A percentile compares a stretch with the other conserved stretches of the same genome.
Conservation (phyloP, 2,113 vertebrate species). For the Phainopepla nitens region DNA sequence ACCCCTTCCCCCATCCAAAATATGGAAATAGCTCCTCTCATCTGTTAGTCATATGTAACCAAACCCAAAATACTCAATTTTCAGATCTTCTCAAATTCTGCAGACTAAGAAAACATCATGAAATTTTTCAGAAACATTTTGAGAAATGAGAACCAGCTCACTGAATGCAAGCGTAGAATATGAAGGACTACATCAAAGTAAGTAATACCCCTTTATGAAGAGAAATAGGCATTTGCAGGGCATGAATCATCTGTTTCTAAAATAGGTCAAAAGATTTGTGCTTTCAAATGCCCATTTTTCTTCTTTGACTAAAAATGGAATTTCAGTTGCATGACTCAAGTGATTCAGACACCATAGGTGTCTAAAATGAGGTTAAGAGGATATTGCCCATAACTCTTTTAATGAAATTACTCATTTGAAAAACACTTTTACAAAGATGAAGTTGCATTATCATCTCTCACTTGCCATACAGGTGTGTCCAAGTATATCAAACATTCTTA, state of each 20-base stretch:
- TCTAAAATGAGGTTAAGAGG: not conserved
- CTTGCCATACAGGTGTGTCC: not conserved
- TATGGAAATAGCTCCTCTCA: not conserved
- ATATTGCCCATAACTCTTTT: not conserved
- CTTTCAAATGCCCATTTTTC: not conserved
- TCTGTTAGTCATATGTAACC: not conserved
- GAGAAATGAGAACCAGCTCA: not conserved
- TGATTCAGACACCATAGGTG: not conserved
- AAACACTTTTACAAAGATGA: not conserved
- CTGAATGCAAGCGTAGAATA: not conserved
- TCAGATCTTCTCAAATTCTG: not conserved
- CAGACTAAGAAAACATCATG: not conserved
- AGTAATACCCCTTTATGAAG: not conserved
- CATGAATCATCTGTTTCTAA: not conserved
- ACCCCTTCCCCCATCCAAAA: accelerated
- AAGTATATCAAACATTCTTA: not conserved
- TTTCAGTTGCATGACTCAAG: not conserved
- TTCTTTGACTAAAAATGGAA: not conserved
- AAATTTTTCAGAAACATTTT: not conserved
- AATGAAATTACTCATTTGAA: not conserved
- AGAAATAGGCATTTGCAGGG: not conserved
- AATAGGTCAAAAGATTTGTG: not conserved
- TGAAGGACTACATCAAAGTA: not conserved
- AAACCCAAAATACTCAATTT: not conserved
- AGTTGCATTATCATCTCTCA: not conserved